Evolutionary conservation across 2,113 vertebrate species (phyloP).

Genomic region (Labrus mixtus): DNA sequence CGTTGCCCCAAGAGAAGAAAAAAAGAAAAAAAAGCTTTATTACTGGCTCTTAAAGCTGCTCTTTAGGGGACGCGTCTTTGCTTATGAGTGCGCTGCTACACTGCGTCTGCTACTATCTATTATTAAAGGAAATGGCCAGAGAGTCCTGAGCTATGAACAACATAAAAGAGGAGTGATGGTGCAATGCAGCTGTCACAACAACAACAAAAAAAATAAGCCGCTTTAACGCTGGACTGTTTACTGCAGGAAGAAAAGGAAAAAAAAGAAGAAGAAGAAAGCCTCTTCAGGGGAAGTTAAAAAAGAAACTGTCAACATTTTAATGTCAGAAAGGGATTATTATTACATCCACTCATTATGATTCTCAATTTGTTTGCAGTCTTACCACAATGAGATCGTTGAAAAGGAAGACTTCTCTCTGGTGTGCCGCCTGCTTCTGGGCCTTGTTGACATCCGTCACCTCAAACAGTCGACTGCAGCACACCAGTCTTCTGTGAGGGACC

Average conservation of each 20-base stretch:
- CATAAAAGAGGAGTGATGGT: constrained; percentile 43
- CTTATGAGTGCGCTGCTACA: constrained; percentile 19
- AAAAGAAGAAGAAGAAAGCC: not conserved
- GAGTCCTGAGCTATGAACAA: constrained; percentile 53
- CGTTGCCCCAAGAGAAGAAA: not conserved
- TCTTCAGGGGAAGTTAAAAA: not conserved
- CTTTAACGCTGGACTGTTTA: constrained; percentile 36
- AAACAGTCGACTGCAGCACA: constrained; percentile 97
- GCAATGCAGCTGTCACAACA: constrained; percentile 66
- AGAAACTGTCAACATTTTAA: not conserved
- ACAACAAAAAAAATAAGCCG: constrained; percentile 46
- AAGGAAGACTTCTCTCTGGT: constrained; percentile 98
- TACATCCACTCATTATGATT: not conserved
- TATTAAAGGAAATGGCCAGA: constrained; percentile 55
- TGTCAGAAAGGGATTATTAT: not conserved
- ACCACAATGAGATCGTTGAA: constrained; percentile 99
- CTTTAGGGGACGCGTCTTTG: constrained; percentile 26
- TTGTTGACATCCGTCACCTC: constrained; percentile 97
- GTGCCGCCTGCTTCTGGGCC: constrained; percentile 96
- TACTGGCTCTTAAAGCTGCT: constrained; percentile 30
- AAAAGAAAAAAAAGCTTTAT: constrained; percentile 27
- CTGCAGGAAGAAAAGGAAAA: constrained; percentile 11
- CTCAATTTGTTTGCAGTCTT: constrained; percentile 46
- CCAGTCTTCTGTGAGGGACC: constrained; percentile 93
- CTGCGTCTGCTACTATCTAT: constrained; percentile 31